Evolutionary conservation across 2,888 invertebrate genomes (phyloP).

Genomic region (Athalia rosae): DNA sequence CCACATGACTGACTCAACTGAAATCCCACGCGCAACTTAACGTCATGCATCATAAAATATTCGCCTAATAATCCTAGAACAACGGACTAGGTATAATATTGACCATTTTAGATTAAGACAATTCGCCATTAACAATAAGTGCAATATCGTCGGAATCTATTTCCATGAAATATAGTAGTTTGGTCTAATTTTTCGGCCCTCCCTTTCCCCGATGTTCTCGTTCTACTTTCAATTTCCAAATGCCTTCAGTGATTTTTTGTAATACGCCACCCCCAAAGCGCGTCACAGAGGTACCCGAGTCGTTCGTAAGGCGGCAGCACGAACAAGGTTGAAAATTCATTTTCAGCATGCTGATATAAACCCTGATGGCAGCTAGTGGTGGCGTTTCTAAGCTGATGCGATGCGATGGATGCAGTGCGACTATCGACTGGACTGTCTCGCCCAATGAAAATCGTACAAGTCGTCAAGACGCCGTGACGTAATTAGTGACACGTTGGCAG

Average conservation of each 20-base stretch:
- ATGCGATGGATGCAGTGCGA: not conserved
- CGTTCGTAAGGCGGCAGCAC: not conserved
- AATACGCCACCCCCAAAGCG: not conserved
- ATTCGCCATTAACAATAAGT: no score
- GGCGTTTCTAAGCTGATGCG: not conserved
- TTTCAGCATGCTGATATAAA: not conserved
- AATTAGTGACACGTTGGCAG: slow-evolving; percentile 82
- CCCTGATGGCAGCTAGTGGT: no score
- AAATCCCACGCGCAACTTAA: not conserved
- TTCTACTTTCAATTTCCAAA: not conserved
- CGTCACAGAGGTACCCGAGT: not conserved
- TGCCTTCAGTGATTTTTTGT: not conserved
- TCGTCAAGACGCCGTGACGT: slow-evolving; percentile 75
- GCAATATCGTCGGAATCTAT: not conserved
- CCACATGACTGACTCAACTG: slow-evolving; percentile 10
- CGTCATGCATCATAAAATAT: slow-evolving; percentile 1
- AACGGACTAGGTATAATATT: not conserved
- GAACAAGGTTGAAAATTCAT: not conserved
- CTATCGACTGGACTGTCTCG: slow-evolving; percentile 31
- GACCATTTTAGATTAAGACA: not conserved
- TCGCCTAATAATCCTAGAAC: not conserved
- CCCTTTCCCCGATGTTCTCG: not conserved
- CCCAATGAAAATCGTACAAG: slow-evolving; percentile 34
- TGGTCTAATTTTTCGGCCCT: no score
- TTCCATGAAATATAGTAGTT: no score